These are phyloP conservation scores for Solea solea DNA, from an alignment of 2,113 vertebrate genomes.

Conservation along the genomic window DNA sequence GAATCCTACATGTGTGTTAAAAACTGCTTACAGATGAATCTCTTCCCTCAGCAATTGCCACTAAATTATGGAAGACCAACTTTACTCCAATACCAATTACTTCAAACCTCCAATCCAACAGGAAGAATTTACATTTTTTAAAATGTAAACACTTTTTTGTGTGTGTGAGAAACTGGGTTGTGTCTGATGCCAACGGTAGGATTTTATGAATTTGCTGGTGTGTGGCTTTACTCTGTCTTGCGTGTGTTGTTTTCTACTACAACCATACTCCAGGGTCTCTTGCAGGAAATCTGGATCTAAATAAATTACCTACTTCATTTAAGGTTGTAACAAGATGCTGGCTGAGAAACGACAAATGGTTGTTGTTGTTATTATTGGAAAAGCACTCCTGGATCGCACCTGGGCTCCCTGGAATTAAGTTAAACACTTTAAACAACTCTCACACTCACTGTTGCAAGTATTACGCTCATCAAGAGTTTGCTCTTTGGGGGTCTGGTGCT, in stretches of 20 bases:
- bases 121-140: background rate
- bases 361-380: background rate
- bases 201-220: background rate
- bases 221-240: background rate
- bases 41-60: too few species aligned
- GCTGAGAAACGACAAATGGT: background rate
- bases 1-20: too few species aligned
- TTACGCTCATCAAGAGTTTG: too few species aligned
- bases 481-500: background rate
- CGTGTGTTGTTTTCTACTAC: background rate
- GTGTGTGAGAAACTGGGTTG: too few species aligned
- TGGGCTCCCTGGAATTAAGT: background rate
- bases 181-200: background rate
- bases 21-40: too few species aligned
- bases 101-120: background rate
- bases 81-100: too few species aligned
- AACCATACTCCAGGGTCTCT: background rate
- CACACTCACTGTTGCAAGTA: background rate
- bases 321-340: too few species aligned
- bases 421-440: background rate
- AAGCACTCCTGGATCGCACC: background rate
- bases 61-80: too few species aligned
- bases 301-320: background rate
- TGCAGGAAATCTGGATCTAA: conserved; percentile 1
- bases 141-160: too few species aligned